A percentile compares a stretch with the other conserved stretches of the same genome.
Evolutionary conservation across 2,888 invertebrate species (phyloP).

Genomic region (Synanthedon myopaeformis): DNA sequence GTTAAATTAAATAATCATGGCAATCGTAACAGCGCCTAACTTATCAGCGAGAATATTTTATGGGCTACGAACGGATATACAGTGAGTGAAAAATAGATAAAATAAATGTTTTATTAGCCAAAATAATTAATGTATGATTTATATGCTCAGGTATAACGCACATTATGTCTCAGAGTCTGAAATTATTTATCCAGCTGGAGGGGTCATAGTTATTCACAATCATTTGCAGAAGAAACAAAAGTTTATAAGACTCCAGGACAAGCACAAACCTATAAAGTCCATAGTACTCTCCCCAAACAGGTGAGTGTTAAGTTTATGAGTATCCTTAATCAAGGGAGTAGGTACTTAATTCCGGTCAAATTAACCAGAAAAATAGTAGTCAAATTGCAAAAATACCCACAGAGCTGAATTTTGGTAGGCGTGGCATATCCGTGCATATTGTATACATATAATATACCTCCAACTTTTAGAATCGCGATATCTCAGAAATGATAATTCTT

Average conservation of each 20-base stretch:
- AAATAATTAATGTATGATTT: not conserved
- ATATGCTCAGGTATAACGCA: constrained; percentile 70
- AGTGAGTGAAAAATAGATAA: constrained; percentile 34
- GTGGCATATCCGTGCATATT: too few species aligned
- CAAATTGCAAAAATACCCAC: too few species aligned
- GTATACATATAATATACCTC: too few species aligned
- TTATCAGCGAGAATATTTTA: constrained; percentile 73
- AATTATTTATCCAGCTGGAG: constrained; percentile 84
- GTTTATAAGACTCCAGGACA: constrained; percentile 77
- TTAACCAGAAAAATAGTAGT: too few species aligned
- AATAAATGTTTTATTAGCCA: not conserved
- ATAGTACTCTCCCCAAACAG: constrained; percentile 76
- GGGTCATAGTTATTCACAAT: constrained; percentile 81
- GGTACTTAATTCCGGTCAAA: not conserved
- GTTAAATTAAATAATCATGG: constrained; percentile 22
- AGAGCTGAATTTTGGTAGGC: too few species aligned
- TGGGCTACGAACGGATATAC: constrained; percentile 73
- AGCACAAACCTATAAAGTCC: constrained; percentile 73
- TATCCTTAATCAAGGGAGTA: too few species aligned
- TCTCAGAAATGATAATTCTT: too few species aligned
- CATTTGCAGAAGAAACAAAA: constrained; percentile 78
- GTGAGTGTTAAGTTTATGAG: constrained; percentile 43
- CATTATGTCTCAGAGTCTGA: constrained; percentile 81
- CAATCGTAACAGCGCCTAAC: constrained; percentile 47
- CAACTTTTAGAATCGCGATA: too few species aligned